Evolutionary conservation across 92 coral and sea anemone species (phyloP).

Genomic region (Epizoanthus illoricatus): DNA sequence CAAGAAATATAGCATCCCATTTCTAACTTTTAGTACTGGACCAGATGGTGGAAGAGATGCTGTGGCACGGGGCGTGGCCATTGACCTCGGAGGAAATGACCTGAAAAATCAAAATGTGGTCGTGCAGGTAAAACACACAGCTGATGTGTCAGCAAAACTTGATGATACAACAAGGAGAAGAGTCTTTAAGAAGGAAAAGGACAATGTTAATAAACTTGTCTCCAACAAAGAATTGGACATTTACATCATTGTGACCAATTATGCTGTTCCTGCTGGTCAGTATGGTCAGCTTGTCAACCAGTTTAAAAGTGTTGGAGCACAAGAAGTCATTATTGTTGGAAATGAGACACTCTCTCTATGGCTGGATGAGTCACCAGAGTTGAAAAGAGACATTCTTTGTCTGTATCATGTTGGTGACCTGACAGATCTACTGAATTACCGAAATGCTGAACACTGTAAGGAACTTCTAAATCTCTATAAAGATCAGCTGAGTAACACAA

Average conservation of each 20-base stretch:
- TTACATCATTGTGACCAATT: not conserved
- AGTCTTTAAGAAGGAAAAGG: not conserved
- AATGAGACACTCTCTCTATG: conserved; percentile 1
- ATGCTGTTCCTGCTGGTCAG: conserved; percentile 1
- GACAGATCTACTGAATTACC: no score
- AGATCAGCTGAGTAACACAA: not conserved
- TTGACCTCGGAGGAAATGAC: no score
- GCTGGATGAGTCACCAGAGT: not conserved
- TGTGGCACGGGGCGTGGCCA: no score
- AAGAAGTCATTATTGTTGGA: not conserved
- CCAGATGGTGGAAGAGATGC: no score
- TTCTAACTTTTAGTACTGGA: no score
- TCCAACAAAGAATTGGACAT: not conserved
- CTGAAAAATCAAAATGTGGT: no score
- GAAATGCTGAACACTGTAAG: not conserved
- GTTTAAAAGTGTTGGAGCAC: not conserved
- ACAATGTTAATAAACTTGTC: conserved; percentile 5
- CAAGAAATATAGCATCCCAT: no score
- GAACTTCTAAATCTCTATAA: not conserved
- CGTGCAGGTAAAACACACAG: no score
- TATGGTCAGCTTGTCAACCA: not conserved
- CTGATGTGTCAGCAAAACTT: no score
- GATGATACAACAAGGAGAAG: no score
- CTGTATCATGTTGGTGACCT: not conserved
- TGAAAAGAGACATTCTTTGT: not conserved